A percentile compares a stretch with the other conserved stretches of the same genome.
phyloP scores from a whole-genome alignment of 2,113 vertebrate species.

The Eulemur macaco region DNA sequence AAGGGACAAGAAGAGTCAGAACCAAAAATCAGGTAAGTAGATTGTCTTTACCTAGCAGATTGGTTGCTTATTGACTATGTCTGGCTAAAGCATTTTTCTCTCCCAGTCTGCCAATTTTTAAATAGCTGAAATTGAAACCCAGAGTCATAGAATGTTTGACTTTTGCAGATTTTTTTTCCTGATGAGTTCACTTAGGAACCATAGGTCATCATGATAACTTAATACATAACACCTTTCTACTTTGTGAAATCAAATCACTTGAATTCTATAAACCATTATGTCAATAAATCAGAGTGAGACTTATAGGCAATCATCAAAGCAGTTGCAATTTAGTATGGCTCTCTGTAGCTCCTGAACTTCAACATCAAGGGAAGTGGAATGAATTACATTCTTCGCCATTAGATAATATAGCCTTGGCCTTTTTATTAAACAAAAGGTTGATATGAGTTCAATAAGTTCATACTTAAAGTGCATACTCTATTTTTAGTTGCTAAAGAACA shows the following conservation, averaged over 20 bases:
- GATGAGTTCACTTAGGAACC: neutral
- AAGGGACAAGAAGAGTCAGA: neutral
- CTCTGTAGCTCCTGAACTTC: neutral
- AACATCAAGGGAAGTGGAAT: neutral
- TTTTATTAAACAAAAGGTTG: slow-evolving; percentile 8
- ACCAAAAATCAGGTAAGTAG: neutral
- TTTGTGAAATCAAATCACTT: slow-evolving; percentile 56
- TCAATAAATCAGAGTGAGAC: slow-evolving; percentile 1
- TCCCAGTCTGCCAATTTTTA: neutral
- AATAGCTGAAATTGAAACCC: slow-evolving; percentile 39
- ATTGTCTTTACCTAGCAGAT: neutral
- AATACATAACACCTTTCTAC: slow-evolving; percentile 33
- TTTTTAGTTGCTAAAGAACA: neutral
- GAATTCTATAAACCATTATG: neutral
- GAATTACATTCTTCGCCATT: slow-evolving; percentile 14
- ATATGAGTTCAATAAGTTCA: slow-evolving; percentile 17
- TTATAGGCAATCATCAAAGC: neutral
- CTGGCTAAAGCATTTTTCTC: neutral
- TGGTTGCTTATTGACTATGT: neutral
- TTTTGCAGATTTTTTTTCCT: slow-evolving; percentile 25
- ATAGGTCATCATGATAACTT: slow-evolving; percentile 7
- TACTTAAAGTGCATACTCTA: neutral
- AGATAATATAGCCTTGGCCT: neutral
- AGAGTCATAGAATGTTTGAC: slow-evolving; percentile 20
- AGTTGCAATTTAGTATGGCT: slow-evolving; percentile 16